Conservation (phyloP, 2,888 invertebrate species). For the Plagodis pulveraria region DNA sequence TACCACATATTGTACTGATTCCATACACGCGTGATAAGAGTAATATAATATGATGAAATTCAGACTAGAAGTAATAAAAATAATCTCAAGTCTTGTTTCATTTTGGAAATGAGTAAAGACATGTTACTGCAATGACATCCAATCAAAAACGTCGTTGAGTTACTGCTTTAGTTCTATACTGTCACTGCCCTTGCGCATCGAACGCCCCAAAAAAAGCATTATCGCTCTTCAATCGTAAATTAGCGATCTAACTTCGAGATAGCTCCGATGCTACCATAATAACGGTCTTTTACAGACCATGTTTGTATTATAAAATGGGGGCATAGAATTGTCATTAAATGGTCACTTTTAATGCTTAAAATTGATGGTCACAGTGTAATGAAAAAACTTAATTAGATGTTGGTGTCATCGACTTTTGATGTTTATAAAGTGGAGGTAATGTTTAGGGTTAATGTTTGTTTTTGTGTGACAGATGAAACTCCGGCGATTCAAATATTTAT, state of each 20-base stretch:
- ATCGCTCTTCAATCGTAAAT: slow-evolving; percentile 53
- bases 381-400: neutral
- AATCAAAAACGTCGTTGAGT: neutral
- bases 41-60: no score
- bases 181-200: slow-evolving; percentile 28
- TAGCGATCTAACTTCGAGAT: slow-evolving; percentile 68
- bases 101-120: no score
- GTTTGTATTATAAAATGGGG: slow-evolving; percentile 47
- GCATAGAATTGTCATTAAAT: slow-evolving; percentile 23
- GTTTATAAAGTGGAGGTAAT: slow-evolving; percentile 2
- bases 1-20: no score
- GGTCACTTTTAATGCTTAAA: slow-evolving; percentile 12
- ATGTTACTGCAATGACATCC: neutral
- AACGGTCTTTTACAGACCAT: slow-evolving; percentile 53
- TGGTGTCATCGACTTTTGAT: slow-evolving; percentile 14
- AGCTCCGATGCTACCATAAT: slow-evolving; percentile 43
- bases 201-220: slow-evolving; percentile 40
- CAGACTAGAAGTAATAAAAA: no score
- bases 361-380: slow-evolving; percentile 8
- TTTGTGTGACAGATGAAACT: no score
- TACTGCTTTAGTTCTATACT: slow-evolving; percentile 7
- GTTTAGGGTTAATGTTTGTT: no score
- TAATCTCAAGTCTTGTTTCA: no score
- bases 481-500: no score
- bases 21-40: no score